A percentile compares a stretch with the other conserved stretches of the same genome.
Evolutionary conservation across 1,140 invertebrate genomes (phyloP).

Genomic region (Lepidurus packardi): DNA sequence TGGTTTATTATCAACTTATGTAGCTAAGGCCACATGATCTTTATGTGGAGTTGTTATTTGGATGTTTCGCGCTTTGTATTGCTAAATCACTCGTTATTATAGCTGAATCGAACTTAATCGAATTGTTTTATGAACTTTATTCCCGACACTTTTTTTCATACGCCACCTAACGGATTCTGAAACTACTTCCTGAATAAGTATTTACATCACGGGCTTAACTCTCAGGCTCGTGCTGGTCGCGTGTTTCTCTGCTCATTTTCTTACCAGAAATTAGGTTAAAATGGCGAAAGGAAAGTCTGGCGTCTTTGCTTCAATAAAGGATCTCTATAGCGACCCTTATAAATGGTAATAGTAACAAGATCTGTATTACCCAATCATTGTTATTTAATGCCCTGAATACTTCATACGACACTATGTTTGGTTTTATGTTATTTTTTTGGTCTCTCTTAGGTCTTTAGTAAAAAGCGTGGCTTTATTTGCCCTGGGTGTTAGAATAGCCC

Average conservation of each 20-base stretch:
- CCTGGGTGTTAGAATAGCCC: conserved; percentile 36
- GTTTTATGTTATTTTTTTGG: neutral
- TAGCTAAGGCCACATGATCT: neutral
- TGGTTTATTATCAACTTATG: neutral
- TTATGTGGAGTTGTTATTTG: neutral
- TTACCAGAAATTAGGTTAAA: conserved; percentile 53
- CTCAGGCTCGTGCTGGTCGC: no score
- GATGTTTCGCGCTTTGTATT: neutral
- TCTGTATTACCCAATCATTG: neutral
- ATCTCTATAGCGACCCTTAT: conserved; percentile 35
- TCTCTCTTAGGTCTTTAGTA: conserved; percentile 36
- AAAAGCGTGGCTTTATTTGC: conserved; percentile 37
- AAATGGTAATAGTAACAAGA: conserved; percentile 32
- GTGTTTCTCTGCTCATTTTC: conserved; percentile 49
- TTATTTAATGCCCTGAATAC: neutral
- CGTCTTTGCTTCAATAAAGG: conserved; percentile 32
- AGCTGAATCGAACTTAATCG: neutral
- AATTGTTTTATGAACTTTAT: neutral
- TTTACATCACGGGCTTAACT: neutral
- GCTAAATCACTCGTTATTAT: neutral
- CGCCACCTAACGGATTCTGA: neutral
- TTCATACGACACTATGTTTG: neutral
- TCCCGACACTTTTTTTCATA: neutral
- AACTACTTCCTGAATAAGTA: neutral
- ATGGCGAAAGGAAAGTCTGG: conserved; percentile 36